A percentile compares a stretch with the other conserved stretches of the same genome.
These are phyloP conservation scores for Muraenolepis orangiensis DNA, from an alignment of 2,797 vertebrate genomes.

Conservation along the genomic window DNA sequence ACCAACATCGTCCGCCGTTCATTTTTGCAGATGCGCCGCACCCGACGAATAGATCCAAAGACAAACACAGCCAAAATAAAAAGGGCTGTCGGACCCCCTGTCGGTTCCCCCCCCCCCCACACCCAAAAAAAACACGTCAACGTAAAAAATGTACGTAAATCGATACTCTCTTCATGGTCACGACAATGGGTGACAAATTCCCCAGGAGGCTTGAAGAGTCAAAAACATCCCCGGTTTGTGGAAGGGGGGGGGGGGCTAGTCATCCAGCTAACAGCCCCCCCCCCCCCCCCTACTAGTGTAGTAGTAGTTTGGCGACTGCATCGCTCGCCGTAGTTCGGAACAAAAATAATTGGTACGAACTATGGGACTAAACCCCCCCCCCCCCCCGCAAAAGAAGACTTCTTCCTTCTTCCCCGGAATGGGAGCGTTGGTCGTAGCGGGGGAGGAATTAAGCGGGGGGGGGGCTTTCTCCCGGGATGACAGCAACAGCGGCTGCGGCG, in stretches of 20 bases:
- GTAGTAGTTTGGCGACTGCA: too few relatives aligned
- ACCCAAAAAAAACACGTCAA: too few relatives aligned
- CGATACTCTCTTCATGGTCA: constrained; percentile 79
- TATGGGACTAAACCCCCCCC: too few relatives aligned
- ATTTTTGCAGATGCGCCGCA: neutral
- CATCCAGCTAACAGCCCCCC: too few relatives aligned
- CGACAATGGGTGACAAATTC: constrained; percentile 84
- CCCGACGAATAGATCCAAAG: too few relatives aligned
- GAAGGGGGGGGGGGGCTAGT: constrained; percentile 81
- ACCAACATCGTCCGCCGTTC: neutral
- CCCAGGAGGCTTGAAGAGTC: constrained; percentile 80
- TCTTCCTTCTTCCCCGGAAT: too few relatives aligned
- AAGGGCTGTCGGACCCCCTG: constrained; percentile 43
- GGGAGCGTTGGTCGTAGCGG: constrained; percentile 51
- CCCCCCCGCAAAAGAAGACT: too few relatives aligned
- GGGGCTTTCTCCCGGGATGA: constrained; percentile 49
- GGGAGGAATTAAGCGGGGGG: constrained; percentile 56
- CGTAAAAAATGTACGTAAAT: constrained; percentile 59
- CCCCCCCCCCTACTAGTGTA: too few relatives aligned
- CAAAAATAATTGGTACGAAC: too few relatives aligned
- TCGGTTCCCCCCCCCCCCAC: constrained; percentile 70
- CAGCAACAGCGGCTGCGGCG: too few relatives aligned
- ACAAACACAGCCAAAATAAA: constrained; percentile 15
- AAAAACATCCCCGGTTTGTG: constrained; percentile 82
- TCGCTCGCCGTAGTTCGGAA: constrained; percentile 8